phyloP scores from a whole-genome alignment of 2,888 invertebrate species.

The Sarcophaga caerulescens region DNA sequence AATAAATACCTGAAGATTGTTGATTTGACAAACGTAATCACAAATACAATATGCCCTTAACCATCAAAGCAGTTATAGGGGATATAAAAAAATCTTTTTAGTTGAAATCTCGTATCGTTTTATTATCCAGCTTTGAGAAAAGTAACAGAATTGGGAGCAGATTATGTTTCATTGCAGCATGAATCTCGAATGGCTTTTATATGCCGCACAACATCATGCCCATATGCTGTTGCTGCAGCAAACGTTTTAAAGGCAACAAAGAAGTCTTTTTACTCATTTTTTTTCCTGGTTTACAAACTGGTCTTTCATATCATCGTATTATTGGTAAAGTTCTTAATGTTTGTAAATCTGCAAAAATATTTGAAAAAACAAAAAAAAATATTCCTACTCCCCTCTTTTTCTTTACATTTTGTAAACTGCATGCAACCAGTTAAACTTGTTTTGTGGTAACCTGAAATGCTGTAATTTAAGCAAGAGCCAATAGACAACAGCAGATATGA shows the following conservation, averaged over 20 bases:
- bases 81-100: too few species aligned
- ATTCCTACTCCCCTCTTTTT: too few species aligned
- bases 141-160: constrained; percentile 33
- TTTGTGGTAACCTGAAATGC: not conserved
- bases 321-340: constrained; percentile 39
- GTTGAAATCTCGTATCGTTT: too few species aligned
- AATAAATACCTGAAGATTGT: too few species aligned
- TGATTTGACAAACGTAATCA: too few species aligned
- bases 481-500: not conserved
- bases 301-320: too few species aligned
- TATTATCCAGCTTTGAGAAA: not conserved
- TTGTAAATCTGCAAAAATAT: constrained; percentile 44
- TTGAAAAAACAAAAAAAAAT: not conserved
- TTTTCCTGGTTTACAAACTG: not conserved
- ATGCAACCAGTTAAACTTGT: not conserved
- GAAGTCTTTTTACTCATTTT: constrained; percentile 5
- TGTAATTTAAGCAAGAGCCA: not conserved
- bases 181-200: constrained; percentile 44
- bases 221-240: not conserved
- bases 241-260: constrained; percentile 8
- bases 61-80: too few species aligned
- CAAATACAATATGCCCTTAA: too few species aligned
- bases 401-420: too few species aligned
- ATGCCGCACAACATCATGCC: not conserved
- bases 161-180: constrained; percentile 55